phyloP scores from a whole-genome alignment of 2,888 invertebrate species.

The Magallana nippona region DNA sequence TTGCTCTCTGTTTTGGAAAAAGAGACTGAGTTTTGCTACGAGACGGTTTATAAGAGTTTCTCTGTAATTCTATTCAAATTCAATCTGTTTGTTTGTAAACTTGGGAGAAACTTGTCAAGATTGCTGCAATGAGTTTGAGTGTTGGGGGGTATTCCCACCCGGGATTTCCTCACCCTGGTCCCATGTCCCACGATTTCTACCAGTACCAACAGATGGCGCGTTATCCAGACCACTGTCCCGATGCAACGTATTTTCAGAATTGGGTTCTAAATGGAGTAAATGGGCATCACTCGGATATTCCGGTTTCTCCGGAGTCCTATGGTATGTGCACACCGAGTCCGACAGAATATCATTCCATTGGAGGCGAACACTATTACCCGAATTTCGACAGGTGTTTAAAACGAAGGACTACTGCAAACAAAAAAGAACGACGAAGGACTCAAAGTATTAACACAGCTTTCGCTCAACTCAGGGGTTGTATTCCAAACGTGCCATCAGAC shows the following conservation, averaged over 20 bases:
- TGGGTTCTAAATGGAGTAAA: conserved; percentile 67
- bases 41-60: not conserved
- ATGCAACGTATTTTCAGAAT: conserved; percentile 69
- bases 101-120: not conserved
- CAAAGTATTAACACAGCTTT: conserved; percentile 97
- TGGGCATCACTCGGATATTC: conserved; percentile 59
- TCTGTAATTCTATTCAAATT: not conserved
- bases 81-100: not conserved
- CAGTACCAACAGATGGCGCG: conserved; percentile 63
- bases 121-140: conserved; percentile 70
- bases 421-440: conserved; percentile 94
- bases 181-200: conserved; percentile 70
- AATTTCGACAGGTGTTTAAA: conserved; percentile 65
- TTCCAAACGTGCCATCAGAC: conserved; percentile 97
- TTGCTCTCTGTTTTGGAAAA: not conserved
- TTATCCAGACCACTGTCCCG: conserved; percentile 66
- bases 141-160: conserved; percentile 72
- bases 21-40: not conserved
- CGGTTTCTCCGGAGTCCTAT: conserved; percentile 66
- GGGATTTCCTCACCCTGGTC: conserved; percentile 70
- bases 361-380: conserved; percentile 50
- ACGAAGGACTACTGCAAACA: conserved; percentile 88
- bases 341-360: conserved; percentile 49
- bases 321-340: conserved; percentile 56
- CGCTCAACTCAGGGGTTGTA: conserved; percentile 93